Evolutionary conservation across 2,113 vertebrate genomes (phyloP).

Genomic region (Menura novaehollandiae): DNA sequence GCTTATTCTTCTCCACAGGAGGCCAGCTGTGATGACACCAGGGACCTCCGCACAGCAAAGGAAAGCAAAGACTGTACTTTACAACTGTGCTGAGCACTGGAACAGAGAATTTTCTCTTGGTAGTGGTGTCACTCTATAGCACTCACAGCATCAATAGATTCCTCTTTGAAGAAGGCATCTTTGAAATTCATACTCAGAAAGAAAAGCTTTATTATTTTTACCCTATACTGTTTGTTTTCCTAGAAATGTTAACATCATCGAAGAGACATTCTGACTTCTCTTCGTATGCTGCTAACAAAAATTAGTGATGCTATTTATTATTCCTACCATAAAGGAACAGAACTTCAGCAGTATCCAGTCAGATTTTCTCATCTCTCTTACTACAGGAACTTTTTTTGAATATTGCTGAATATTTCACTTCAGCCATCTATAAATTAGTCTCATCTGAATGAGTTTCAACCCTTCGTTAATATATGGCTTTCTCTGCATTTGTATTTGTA

Average conservation of each 20-base stretch:
- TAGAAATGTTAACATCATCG: neutral
- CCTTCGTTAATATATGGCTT: neutral
- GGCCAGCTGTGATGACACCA: neutral
- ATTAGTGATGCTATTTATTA: neutral
- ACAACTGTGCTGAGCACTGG: neutral
- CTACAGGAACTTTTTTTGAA: neutral
- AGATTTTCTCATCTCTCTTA: neutral
- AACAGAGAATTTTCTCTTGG: neutral
- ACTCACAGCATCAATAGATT: neutral
- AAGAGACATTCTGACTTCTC: neutral
- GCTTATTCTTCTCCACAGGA: neutral
- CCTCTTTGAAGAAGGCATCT: neutral
- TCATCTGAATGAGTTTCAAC: neutral
- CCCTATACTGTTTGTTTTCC: neutral
- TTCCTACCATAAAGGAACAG: neutral
- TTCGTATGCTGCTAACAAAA: neutral
- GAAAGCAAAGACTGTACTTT: neutral
- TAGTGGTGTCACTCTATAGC: neutral
- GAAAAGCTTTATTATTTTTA: neutral
- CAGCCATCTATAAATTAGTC: neutral
- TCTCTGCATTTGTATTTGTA: neutral
- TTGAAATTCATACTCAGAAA: neutral
- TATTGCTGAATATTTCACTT: neutral
- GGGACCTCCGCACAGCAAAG: neutral
- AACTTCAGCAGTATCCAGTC: neutral